Conservation (phyloP, 2,797 vertebrate genomes). For the Chrosomus eos region DNA sequence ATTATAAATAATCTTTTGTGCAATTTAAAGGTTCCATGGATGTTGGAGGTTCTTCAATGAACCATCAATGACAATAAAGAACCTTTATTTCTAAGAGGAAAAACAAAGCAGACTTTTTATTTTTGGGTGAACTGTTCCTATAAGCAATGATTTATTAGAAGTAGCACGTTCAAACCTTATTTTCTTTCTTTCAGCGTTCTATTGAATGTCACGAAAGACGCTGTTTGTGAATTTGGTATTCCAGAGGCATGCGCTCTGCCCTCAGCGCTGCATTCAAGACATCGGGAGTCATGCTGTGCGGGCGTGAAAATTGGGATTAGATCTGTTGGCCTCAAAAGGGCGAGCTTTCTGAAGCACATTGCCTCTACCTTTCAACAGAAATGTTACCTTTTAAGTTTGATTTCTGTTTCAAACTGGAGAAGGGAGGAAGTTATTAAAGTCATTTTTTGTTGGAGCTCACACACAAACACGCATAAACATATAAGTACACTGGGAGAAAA, state of each 20-base stretch:
- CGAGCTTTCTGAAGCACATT: constrained; percentile 42
- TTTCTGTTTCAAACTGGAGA: constrained; percentile 42
- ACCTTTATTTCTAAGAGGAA: not conserved
- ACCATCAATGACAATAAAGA: not conserved
- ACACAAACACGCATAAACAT: constrained; percentile 12
- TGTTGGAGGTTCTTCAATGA: not conserved
- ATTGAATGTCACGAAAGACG: constrained; percentile 31
- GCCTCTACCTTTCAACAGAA: constrained; percentile 41
- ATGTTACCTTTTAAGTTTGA: constrained; percentile 51
- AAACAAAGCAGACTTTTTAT: not conserved
- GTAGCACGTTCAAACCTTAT: not conserved
- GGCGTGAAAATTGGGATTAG: constrained; percentile 51
- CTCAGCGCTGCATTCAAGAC: constrained; percentile 42
- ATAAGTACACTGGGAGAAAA: constrained; percentile 1
- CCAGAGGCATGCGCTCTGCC: constrained; percentile 14
- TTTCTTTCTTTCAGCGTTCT: not conserved
- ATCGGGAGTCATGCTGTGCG: constrained; percentile 31
- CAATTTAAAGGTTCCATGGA: not conserved
- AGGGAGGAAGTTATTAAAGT: constrained; percentile 20
- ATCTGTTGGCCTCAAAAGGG: constrained; percentile 53
- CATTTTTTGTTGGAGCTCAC: constrained; percentile 8
- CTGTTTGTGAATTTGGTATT: constrained; percentile 45
- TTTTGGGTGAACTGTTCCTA: not conserved
- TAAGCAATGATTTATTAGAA: not conserved
- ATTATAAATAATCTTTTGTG: not conserved